Evolutionary conservation across 2,113 vertebrate species (phyloP).

Genomic region (Atractosteus spatula): DNA sequence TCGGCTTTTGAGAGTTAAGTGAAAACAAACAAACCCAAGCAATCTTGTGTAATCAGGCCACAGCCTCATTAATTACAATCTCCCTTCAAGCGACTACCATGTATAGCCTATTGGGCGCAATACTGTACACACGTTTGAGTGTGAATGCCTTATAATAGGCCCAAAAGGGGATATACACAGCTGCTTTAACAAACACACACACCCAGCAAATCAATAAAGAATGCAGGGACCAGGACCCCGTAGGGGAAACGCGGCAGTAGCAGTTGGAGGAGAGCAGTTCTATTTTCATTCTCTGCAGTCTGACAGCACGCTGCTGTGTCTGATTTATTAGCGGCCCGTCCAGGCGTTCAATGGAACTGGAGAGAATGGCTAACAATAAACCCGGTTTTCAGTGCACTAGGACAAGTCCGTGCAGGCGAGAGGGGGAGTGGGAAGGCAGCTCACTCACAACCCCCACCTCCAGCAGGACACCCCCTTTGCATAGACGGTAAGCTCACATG

Average conservation of each 20-base stretch:
- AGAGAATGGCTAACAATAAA: background rate
- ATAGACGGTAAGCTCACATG: no score
- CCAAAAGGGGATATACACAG: conserved; percentile 6
- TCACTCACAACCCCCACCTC: no score
- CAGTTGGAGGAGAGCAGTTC: conserved; percentile 26
- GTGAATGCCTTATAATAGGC: background rate
- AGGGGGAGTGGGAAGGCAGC: no score
- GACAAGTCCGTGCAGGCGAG: no score
- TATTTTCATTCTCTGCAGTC: conserved; percentile 10
- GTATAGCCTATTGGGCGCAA: background rate
- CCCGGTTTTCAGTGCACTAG: background rate
- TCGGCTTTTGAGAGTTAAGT: no score
- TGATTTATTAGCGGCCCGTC: conserved; percentile 1
- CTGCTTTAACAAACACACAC: conserved; percentile 2
- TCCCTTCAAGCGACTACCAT: background rate
- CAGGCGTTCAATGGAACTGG: background rate
- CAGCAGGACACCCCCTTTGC: no score
- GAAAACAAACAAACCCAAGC: background rate
- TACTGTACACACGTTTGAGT: background rate
- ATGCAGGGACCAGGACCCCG: conserved; percentile 24
- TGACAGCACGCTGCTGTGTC: background rate
- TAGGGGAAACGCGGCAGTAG: conserved; percentile 31
- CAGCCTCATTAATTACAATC: background rate
- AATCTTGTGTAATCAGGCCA: background rate
- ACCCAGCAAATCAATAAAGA: conserved; percentile 37